These are phyloP conservation scores for Dasypolia templi DNA, from an alignment of 2,888 invertebrate genomes.

Conservation along the genomic window DNA sequence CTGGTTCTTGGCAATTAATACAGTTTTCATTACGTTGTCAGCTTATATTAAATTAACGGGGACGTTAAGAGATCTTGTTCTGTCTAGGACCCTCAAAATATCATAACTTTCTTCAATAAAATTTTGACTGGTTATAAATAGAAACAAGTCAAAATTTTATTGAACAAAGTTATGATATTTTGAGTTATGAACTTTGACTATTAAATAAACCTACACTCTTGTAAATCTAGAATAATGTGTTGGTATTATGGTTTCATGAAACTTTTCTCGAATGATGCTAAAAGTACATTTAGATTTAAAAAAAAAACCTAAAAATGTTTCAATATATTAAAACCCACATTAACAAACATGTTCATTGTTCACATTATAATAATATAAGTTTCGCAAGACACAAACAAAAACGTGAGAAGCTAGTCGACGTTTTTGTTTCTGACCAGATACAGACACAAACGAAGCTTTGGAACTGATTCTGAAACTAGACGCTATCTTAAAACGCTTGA, in stretches of 20 bases:
- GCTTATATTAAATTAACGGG: conserved; percentile 56
- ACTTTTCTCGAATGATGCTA: neutral
- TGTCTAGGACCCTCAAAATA: conserved; percentile 11
- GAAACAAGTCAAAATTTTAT: no score
- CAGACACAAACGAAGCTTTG: neutral
- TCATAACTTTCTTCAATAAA: conserved; percentile 4
- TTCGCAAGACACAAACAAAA: neutral
- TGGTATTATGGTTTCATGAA: no score
- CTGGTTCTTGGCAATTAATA: conserved; percentile 75
- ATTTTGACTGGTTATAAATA: no score
- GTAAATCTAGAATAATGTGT: conserved; percentile 1
- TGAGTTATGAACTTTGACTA: neutral
- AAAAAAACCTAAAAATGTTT: neutral
- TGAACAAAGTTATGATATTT: no score
- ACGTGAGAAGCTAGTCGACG: no score
- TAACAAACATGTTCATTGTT: neutral
- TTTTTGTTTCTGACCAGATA: neutral
- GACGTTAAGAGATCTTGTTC: conserved; percentile 24
- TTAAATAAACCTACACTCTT: neutral
- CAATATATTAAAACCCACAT: neutral
- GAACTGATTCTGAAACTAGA: neutral
- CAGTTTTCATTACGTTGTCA: conserved; percentile 67
- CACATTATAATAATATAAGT: neutral
- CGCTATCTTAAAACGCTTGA: neutral
- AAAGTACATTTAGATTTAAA: neutral